Evolutionary conservation across 2,113 vertebrate species (phyloP), one percentile per base, ranked within the genome.

Genomic region (Podiceps cristatus): DNA sequence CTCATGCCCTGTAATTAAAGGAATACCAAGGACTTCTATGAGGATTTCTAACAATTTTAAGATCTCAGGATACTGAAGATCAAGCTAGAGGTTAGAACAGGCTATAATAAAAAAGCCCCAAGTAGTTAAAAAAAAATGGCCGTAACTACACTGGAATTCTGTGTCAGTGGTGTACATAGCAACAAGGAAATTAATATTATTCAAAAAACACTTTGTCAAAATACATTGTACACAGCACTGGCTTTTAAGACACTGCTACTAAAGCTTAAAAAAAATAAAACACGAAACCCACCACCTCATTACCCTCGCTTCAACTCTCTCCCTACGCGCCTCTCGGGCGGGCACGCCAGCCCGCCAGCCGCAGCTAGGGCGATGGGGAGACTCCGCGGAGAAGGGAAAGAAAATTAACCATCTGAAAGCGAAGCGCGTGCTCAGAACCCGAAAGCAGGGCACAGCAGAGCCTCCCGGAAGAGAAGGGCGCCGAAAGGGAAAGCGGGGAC

Each of bases 181-280:
- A 75, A 44, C 3, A 45, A 1, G 19, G 11, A 22, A 75, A 18
- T 0, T 3, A 0, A 5, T 1, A 40, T 13, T 49, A 53, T 4
- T 42, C 2, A 27, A 15, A 45, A 71, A 59, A 27, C 1, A 31
- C 3, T 11, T 29, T 10, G 19, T 40, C 86, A 53, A 68, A 83
- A 89, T 4, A 63, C 4, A 37, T 0, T 1, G n/a, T n/a, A n/a
- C 37, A 47, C 22, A 24, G 7, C 19, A 8, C 17, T 66, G 55
- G 53, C 74, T 62, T 87, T 90, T 37, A 79, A 79, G n/a, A 22
- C 13, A 10, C 15, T 3, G 35, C 64, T 23, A 28, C 8, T 13
- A 60, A 18, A 25, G 29, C 40, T 71, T 33, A 55, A 63, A 55
- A 37, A 69, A 29, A 18, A 9, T 1, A 14, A 59, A 27, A 22